Conservation (phyloP, 2,888 invertebrate genomes). For the Megalurothrips usitatus region DNA sequence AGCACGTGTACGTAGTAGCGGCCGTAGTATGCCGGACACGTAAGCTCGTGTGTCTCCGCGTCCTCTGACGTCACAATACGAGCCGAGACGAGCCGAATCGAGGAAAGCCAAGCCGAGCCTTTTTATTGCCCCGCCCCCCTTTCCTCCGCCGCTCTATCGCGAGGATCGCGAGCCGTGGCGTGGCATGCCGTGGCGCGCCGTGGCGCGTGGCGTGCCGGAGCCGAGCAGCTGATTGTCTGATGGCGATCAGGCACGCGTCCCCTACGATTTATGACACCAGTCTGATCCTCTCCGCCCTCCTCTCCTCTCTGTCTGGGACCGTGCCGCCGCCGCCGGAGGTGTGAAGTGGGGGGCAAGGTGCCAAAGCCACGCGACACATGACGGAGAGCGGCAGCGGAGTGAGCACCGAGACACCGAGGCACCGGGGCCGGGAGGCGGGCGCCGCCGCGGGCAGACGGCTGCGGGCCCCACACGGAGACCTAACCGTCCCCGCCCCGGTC, state of each 20-base stretch:
- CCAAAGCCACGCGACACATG: background rate
- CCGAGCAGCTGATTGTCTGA: conserved; percentile 24
- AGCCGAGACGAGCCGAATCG: no score
- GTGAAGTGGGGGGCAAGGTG: background rate
- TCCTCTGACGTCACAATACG: background rate
- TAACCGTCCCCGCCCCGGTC: no score
- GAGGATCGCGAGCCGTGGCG: background rate
- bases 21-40: conserved; percentile 4
- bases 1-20: background rate
- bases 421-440: no score
- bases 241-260: conserved; percentile 9
- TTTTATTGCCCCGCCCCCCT: no score
- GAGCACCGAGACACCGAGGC: no score
- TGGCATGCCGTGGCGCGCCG: background rate
- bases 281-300: background rate
- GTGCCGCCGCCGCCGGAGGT: background rate
- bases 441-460: no score
- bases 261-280: conserved; percentile 15
- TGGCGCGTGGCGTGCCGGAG: background rate
- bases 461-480: no score
- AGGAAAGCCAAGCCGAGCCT: no score
- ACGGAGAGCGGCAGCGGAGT: no score
- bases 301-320: no score
- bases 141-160: no score
- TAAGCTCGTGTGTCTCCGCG: conserved; percentile 6